phyloP scores from a whole-genome alignment of 2,113 vertebrate genomes.

The Ardeotis arabs region DNA sequence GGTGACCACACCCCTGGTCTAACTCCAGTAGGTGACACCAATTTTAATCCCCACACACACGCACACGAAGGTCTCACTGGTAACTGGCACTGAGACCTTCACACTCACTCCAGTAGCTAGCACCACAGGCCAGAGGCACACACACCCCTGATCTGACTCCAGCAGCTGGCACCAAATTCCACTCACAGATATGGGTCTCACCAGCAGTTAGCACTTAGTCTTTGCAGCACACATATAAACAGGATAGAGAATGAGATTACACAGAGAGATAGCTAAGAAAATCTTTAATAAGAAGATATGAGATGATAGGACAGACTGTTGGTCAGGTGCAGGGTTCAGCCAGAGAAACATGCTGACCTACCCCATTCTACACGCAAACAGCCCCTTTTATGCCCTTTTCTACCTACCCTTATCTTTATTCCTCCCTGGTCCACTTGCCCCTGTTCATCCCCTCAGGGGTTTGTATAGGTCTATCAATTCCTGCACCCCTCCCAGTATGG shows the following conservation, averaged over 20 bases:
- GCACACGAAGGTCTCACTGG: neutral
- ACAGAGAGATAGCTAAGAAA: neutral
- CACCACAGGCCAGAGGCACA: neutral
- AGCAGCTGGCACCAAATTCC: neutral
- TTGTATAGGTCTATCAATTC: neutral
- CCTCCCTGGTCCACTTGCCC: neutral
- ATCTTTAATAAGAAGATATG: neutral
- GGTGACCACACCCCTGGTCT: neutral
- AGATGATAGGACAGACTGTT: neutral
- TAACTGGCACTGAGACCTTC: neutral
- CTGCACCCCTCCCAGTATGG: neutral
- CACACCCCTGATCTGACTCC: neutral
- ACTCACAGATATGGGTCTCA: neutral
- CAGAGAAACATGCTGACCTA: neutral
- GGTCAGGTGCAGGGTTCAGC: neutral
- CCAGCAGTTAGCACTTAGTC: neutral
- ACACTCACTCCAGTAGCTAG: neutral
- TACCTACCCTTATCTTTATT: neutral
- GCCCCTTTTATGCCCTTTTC: neutral
- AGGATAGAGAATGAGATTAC: neutral
- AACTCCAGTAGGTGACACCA: neutral
- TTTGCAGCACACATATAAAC: neutral
- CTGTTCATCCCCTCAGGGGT: accelerated
- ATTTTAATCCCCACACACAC: neutral
- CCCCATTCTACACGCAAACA: neutral